A percentile compares a stretch with the other conserved stretches of the same genome.
phyloP scores from a whole-genome alignment of 2,888 invertebrate species.

The Odontocolon sp. region DNA sequence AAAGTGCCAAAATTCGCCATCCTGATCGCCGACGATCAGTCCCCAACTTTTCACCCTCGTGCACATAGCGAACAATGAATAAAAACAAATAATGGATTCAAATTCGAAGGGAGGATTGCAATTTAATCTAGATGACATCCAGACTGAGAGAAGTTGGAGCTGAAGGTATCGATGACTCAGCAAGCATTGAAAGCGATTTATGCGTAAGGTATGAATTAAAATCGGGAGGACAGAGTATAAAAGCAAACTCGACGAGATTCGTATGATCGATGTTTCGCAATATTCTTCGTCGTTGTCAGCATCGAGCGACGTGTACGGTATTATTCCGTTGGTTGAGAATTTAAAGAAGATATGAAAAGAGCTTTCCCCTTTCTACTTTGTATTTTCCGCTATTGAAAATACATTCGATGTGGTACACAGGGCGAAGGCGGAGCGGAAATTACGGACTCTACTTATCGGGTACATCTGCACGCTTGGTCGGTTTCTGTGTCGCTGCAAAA shows the following conservation, averaged over 20 bases:
- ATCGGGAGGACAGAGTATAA: constrained; percentile 35
- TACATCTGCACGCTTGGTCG: constrained; percentile 14
- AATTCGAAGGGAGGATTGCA: constrained; percentile 14
- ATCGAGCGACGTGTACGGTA: background rate
- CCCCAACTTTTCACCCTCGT: too few relatives aligned
- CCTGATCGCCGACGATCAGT: too few relatives aligned
- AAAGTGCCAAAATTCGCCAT: too few relatives aligned
- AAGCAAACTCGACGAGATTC: constrained; percentile 11
- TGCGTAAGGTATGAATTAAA: constrained; percentile 52
- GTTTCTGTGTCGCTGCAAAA: constrained; percentile 32
- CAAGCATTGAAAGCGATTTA: constrained; percentile 41
- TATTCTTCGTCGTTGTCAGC: constrained; percentile 38
- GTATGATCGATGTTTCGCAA: constrained; percentile 53
- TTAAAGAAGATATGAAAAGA: constrained; percentile 35
- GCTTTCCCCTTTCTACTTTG: constrained; percentile 2
- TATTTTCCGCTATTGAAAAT: constrained; percentile 44
- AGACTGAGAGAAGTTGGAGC: background rate
- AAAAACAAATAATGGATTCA: constrained; percentile 3
- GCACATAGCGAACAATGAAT: constrained; percentile 2
- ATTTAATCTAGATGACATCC: constrained; percentile 28
- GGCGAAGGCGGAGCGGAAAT: constrained; percentile 37
- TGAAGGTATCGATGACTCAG: constrained; percentile 43
- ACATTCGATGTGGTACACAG: constrained; percentile 15
- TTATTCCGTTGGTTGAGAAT: constrained; percentile 17
- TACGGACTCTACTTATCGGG: constrained; percentile 32